A percentile compares a stretch with the other conserved stretches of the same genome.
Evolutionary conservation across 1,140 invertebrate genomes (phyloP).

Genomic region (Homarus americanus): DNA sequence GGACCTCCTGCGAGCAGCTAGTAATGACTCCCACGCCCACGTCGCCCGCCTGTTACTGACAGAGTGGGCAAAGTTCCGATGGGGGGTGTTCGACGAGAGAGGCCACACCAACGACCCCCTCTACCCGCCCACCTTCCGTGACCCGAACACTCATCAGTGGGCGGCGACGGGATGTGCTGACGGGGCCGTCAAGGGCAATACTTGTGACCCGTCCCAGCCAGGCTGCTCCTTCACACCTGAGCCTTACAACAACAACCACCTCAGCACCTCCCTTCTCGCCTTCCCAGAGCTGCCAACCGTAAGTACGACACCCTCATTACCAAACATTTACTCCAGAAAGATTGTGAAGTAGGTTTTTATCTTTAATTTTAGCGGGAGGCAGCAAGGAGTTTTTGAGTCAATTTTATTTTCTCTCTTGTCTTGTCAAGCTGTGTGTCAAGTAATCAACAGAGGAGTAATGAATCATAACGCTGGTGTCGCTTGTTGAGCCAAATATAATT

Average conservation of each 20-base stretch:
- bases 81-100: constrained; percentile 79
- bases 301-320: neutral
- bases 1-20: constrained; percentile 71
- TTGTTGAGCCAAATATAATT: too few species aligned
- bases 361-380: too few species aligned
- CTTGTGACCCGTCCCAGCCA: constrained; percentile 44
- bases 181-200: constrained; percentile 35
- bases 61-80: constrained; percentile 79
- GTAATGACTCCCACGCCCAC: constrained; percentile 58
- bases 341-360: too few species aligned
- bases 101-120: constrained; percentile 75
- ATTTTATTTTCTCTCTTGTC: too few species aligned
- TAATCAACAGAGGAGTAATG: too few species aligned
- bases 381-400: too few species aligned
- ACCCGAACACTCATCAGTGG: constrained; percentile 44
- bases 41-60: constrained; percentile 78
- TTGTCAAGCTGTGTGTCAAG: too few species aligned
- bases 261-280: constrained; percentile 41
- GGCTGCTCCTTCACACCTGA: constrained; percentile 32
- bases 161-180: constrained; percentile 45
- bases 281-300: constrained; percentile 45
- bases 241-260: constrained; percentile 54
- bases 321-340: too few species aligned
- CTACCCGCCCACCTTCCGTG: constrained; percentile 76
- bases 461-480: too few species aligned